Conservation (phyloP, 2,888 invertebrate species). For the Rhopalosiphum nymphaeae region DNA sequence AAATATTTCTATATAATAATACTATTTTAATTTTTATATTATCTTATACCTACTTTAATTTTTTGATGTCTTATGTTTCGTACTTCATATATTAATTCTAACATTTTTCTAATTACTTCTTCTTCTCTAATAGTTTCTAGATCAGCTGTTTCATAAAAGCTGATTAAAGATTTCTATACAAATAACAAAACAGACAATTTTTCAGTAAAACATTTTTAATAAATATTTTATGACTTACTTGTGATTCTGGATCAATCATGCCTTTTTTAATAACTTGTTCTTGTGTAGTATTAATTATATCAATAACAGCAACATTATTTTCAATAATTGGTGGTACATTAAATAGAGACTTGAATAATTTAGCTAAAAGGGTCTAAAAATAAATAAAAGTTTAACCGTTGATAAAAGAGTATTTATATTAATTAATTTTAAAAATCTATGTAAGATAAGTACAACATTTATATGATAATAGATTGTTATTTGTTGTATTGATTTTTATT, state of each 20-base stretch:
- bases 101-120: slow-evolving; percentile 82
- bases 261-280: slow-evolving; percentile 74
- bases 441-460: background rate
- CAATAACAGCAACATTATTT: slow-evolving; percentile 85
- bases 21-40: slow-evolving; percentile 71
- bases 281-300: slow-evolving; percentile 83
- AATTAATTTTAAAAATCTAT: background rate
- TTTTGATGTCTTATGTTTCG: slow-evolving; percentile 89
- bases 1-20: background rate
- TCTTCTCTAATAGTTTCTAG: slow-evolving; percentile 89
- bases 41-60: slow-evolving; percentile 70
- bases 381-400: background rate
- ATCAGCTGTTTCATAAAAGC: slow-evolving; percentile 83
- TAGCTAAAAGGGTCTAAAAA: slow-evolving; percentile 25
- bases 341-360: slow-evolving; percentile 70
- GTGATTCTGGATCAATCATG: slow-evolving; percentile 72
- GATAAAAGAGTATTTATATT: no score
- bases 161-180: slow-evolving; percentile 80
- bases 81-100: slow-evolving; percentile 91
- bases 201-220: background rate
- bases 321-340: slow-evolving; percentile 85
- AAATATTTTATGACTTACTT: slow-evolving; percentile 69
- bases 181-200: slow-evolving; percentile 3
- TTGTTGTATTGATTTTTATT: background rate
- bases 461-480: background rate